phyloP scores from a whole-genome alignment of 2,888 invertebrate genomes.

The Drosophila leonis region DNA sequence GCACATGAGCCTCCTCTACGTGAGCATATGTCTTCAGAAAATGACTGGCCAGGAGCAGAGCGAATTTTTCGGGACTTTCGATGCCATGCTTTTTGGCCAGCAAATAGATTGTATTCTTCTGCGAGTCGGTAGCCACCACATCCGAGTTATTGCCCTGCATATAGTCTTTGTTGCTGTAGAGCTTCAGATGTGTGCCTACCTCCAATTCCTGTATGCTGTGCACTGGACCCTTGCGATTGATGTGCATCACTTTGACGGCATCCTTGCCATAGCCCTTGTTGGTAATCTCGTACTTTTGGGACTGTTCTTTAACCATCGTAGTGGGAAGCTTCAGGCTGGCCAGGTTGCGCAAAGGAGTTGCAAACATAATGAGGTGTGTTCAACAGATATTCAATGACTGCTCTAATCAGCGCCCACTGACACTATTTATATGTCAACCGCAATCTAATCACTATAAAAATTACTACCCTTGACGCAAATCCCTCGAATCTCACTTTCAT shows the following conservation, averaged over 20 bases:
- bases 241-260: conserved; percentile 90
- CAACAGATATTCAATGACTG: neutral
- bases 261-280: conserved; percentile 88
- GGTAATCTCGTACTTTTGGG: conserved; percentile 74
- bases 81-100: conserved; percentile 92
- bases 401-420: neutral
- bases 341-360: conserved; percentile 63
- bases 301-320: conserved; percentile 9
- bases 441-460: neutral
- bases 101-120: conserved; percentile 93
- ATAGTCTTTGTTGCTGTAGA: conserved; percentile 90
- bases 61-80: conserved; percentile 92
- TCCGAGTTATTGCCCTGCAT: conserved; percentile 90
- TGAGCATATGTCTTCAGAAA: conserved; percentile 92
- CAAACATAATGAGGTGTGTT: conserved; percentile 66
- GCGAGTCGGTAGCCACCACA: conserved; percentile 93
- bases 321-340: conserved; percentile 2
- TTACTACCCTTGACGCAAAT: neutral
- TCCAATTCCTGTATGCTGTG: conserved; percentile 92
- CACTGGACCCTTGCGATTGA: conserved; percentile 88
- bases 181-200: conserved; percentile 90
- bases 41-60: conserved; percentile 90
- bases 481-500: neutral
- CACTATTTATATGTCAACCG: neutral
- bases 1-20: conserved; percentile 89